These are phyloP conservation scores for Dasyurus viverrinus DNA, from an alignment of 2,113 vertebrate species.

Conservation along the genomic window DNA sequence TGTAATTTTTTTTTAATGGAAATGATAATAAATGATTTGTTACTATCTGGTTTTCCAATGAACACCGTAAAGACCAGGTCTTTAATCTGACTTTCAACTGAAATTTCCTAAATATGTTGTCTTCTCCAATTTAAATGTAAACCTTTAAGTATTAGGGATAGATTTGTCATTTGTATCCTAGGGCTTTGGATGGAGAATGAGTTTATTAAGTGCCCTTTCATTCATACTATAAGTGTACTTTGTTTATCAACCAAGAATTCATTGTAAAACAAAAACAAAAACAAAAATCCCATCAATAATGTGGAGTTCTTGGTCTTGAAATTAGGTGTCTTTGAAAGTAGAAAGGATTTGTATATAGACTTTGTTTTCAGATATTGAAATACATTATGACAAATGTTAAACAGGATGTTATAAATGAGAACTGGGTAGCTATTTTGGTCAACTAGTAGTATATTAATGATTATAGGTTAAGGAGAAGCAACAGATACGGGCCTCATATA, in stretches of 20 bases:
- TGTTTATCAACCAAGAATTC: neutral
- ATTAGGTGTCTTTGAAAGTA: neutral
- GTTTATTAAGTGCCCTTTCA: neutral
- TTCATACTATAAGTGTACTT: neutral
- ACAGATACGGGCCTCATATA: neutral
- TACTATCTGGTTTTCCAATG: neutral
- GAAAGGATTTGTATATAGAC: neutral
- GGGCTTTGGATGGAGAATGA: neutral
- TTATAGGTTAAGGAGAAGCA: neutral
- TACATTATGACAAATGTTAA: neutral
- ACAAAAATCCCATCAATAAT: neutral
- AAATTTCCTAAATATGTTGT: neutral
- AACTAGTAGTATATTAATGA: neutral
- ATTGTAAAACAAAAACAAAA: neutral
- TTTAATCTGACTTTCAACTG: neutral
- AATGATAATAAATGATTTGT: neutral
- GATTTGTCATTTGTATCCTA: neutral
- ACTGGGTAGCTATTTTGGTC: neutral
- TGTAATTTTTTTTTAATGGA: too few relatives aligned
- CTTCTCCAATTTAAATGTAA: neutral
- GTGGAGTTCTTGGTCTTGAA: neutral
- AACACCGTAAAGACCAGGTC: neutral
- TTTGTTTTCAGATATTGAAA: neutral
- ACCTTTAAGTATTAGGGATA: neutral
- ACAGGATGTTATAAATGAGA: neutral